phyloP scores from a whole-genome alignment of 2,888 invertebrate genomes.

The Cabera pusaria region DNA sequence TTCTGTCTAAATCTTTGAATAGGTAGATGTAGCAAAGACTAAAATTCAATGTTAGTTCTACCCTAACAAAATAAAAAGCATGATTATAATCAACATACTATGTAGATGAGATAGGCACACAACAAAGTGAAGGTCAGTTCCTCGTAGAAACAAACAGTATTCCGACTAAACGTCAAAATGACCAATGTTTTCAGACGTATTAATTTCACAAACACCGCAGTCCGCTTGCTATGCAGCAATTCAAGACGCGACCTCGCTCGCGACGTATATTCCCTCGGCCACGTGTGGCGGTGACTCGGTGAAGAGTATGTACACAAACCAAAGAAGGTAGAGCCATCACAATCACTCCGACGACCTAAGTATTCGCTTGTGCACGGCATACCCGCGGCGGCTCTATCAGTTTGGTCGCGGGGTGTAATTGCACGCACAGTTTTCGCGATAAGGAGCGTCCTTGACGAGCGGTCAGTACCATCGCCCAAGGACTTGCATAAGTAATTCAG shows the following conservation, averaged over 20 bases:
- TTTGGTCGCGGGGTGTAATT: conserved; percentile 54
- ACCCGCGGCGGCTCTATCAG: conserved; percentile 40
- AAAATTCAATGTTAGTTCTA: no score
- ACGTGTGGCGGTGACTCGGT: conserved; percentile 51
- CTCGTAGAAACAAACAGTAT: conserved; percentile 17
- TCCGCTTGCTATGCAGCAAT: conserved; percentile 76
- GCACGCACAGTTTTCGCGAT: conserved; percentile 66
- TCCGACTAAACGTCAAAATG: conserved; percentile 47
- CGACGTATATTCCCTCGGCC: conserved; percentile 46
- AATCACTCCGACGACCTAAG: conserved; percentile 28
- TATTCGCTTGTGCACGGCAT: conserved; percentile 39
- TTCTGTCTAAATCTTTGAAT: no score
- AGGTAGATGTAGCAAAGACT: no score
- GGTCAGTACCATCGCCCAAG: conserved; percentile 72
- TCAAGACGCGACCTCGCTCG: conserved; percentile 71
- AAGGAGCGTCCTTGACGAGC: conserved; percentile 65
- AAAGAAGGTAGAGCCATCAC: conserved; percentile 40
- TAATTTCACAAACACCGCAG: conserved; percentile 77
- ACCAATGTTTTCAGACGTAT: conserved; percentile 60
- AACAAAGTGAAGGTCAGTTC: conserved; percentile 19
- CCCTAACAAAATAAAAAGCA: no score
- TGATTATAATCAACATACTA: no score
- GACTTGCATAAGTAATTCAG: conserved; percentile 65
- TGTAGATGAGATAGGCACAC: conserved; percentile 20
- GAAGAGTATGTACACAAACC: conserved; percentile 39